Base-by-base conservation (phyloP, 2,113 vertebrate species). In the Pseudopipra pipra region DNA sequence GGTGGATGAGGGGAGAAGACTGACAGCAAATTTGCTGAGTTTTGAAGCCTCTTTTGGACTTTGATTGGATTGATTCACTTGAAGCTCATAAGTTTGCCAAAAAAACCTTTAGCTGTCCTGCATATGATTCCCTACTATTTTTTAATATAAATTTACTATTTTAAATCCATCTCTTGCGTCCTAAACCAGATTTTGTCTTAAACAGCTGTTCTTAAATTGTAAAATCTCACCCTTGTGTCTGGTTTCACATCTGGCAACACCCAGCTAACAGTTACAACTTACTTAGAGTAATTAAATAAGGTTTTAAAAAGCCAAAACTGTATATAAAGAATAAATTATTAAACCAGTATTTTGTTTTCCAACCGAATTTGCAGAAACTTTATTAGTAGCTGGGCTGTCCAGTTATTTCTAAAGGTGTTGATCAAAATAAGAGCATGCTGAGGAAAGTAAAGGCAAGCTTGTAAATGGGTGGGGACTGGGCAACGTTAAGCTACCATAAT, bases 201-300 rank as follows among this genome's bases (percentile, higher is more conserved):
- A 96, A 89, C 98, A 98, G 97, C 97, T 98, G 98, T 70, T 96
- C 94, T 73, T 88, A 93, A 97, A 98, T 95, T 98, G 98, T 97
- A 98, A 98, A 98, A 98, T 97, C 97, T 98, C 97, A 98, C 98
- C 95, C 96, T 97, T 96, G 97, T 97, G 98, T 98, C 97, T 98
- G 98, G 97, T 97, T 98, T 97, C 98, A 98, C 97, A 98, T 98
- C 98, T 98, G 98, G 98, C 96, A 97, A 98, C 96, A 97, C 96
- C 97, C 97, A 97, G 95, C 95, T 93, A 93, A 95, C 97, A 95
- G 97, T 96, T 97, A 96, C 93, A 97, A 97, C 87, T 97, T 96
- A 95, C 94, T 94, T 55, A 75, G 90, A 97, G 95, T 97, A 98
- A 98, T 97, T 98, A 98, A 97, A 97, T 68, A 51, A 97, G 92